Evolutionary conservation across 2,888 invertebrate species (phyloP).

Genomic region (Athrips mouffetella): DNA sequence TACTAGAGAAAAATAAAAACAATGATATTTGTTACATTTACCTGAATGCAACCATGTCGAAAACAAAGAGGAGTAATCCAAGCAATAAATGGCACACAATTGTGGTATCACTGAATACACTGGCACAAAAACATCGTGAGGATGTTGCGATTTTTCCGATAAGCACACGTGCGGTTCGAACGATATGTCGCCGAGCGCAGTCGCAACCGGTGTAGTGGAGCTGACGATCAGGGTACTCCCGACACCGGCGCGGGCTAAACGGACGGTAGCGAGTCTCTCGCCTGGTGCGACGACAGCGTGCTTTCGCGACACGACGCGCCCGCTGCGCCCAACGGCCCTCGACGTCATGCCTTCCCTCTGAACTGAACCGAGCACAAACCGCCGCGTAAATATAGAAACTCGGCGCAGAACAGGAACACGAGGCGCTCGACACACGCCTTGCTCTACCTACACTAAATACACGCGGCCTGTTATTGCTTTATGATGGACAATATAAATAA

Average conservation of each 20-base stretch:
- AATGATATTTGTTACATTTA: conserved; percentile 26
- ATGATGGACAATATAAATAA: conserved; percentile 28
- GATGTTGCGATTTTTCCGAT: conserved; percentile 35
- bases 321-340: conserved; percentile 33
- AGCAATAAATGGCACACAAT: conserved; percentile 34
- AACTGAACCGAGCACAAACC: conserved; percentile 59
- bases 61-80: conserved; percentile 35
- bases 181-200: conserved; percentile 18
- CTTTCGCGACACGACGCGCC: conserved; percentile 24
- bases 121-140: conserved; percentile 42
- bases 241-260: neutral
- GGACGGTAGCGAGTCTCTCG: neutral
- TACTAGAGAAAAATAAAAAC: neutral
- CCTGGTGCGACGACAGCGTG: conserved; percentile 14
- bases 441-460: conserved; percentile 27
- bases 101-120: conserved; percentile 45
- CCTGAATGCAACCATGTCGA: conserved; percentile 54
- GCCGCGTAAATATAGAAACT: conserved; percentile 72
- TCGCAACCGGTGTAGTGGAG: conserved; percentile 3
- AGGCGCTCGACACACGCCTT: conserved; percentile 50
- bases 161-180: conserved; percentile 37
- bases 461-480: conserved; percentile 34
- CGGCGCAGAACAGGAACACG: conserved; percentile 65
- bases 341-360: conserved; percentile 64
- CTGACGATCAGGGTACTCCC: no score